Evolutionary conservation across 2,113 vertebrate genomes (phyloP), one percentile per base, ranked within the genome.

Genomic region (Engraulis encrasicolus): DNA sequence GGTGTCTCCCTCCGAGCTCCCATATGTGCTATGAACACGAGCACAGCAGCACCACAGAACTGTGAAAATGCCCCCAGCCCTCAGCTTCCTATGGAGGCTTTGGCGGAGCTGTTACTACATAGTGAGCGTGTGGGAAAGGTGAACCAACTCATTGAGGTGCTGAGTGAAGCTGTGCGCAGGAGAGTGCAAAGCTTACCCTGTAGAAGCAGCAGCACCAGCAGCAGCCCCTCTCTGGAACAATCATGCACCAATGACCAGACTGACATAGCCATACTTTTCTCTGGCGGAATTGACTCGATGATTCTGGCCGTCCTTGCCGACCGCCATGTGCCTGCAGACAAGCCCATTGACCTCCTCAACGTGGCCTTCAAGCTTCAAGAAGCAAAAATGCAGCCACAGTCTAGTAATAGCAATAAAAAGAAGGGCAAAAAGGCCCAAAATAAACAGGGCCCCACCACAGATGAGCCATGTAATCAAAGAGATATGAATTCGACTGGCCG

Each of bases 201-300:
- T 81, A 38, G n/a, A n/a, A n/a, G n/a, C n/a, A n/a, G n/a, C n/a
- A n/a, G n/a, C n/a, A n/a, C n/a, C n/a, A n/a, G n/a, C n/a, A n/a
- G 31, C 19, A 18, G 3, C 23, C 77, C 2, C 7, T 6, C 87
- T 0, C 6, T 19, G 0, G 17, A 82, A 1, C 1, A 11, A 0
- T 11, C 50, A 19, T 2, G 74, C 34, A 1, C 23, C 31, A 0
- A 0, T 0, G 87, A 88, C 23, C 85, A 84, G 50, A 96, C 97
- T 3, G 86, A 89, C 0, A 23, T 99, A 14, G 98, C 97, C 0
- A 81, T 99, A 36, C 96, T 99, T 0, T 99, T 99, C 88, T 99
- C 98, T 50, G 98, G 98, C 71, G 98, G 98, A 0, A 83, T 99
- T 20, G 98, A 99, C 90, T 99, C 97, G 0, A 97, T 99, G 94